Base-by-base conservation (phyloP, 2,797 vertebrate species). In the Phyllotis vaccarum region DNA sequence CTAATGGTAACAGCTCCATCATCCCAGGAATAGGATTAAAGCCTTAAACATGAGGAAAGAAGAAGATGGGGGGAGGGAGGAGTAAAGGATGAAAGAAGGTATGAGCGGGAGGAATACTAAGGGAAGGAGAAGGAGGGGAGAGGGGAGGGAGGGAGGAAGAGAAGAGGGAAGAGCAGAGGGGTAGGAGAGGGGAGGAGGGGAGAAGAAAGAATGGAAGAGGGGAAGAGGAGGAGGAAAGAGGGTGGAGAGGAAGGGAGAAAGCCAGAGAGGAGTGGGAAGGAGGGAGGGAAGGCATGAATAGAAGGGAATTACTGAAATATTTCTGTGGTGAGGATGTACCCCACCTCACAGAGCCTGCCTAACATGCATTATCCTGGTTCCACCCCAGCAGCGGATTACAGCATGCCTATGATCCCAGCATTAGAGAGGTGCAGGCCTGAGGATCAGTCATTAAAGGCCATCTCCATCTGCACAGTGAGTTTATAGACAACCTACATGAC, bases 191-290 rank as follows among this genome's bases (percentile, higher is more conserved):
- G 5, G 22, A 24, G 22, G 58, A 60, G 58, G 8, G 8, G 22
- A 17, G 54, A 56, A 3, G 58, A 7, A 22, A 58, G 62, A 31
- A 16, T 3, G 11, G 58, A 29, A 13, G 43, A 37, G 27, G 60
- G 27, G 0, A 3, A 31, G 27, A 11, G 40, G 24, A 4, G 43
- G 12, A 12, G 0, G 1, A 13, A 21, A 11, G 16, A 43, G 29
- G 27, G 5, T 21, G 22, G 34, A 13, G 13, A 24, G 12, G 0
- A 21, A 6, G 24, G 31, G 13, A 49, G 2, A 37, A 16, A 0
- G 5, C 21, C 31, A 7, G 6, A 78, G 2, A 6, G n/a, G 34
- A 19, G 46, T 7, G 2, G n/a, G 6, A 5, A 24, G 46, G 5
- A 19, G 16, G 16, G 16, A 74, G 31, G 49, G 24, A 27, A 10